Evolutionary conservation across 2,113 vertebrate species (phyloP).

Genomic region (Cariama cristata): DNA sequence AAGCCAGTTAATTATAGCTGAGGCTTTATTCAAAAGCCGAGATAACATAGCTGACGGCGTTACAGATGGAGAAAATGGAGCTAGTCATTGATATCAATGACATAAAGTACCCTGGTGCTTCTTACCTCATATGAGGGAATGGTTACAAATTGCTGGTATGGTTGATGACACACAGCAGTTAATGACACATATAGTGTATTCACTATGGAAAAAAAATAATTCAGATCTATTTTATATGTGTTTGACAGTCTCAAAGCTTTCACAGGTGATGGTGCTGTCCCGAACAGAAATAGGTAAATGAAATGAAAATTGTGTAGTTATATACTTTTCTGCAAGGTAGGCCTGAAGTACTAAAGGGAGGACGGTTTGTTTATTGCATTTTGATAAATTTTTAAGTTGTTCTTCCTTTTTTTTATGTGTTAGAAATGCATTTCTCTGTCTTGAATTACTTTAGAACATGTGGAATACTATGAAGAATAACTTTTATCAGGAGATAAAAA

Average conservation of each 20-base stretch:
- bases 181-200: background rate
- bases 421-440: background rate
- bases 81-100: background rate
- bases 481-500: background rate
- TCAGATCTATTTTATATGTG: background rate
- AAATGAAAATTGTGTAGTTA: background rate
- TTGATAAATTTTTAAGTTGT: background rate
- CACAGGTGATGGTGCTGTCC: background rate
- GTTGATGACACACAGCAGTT: background rate
- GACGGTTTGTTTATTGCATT: background rate
- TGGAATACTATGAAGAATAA: background rate
- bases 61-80: background rate
- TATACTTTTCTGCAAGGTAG: background rate
- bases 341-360: background rate
- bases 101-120: background rate
- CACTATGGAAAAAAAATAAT: background rate
- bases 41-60: constrained; percentile 5
- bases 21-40: background rate
- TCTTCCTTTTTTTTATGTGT: background rate
- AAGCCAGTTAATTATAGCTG: constrained; percentile 27
- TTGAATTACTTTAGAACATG: background rate
- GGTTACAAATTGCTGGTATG: background rate
- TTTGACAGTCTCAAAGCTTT: background rate
- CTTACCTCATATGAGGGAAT: background rate
- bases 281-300: background rate